phyloP scores from a whole-genome alignment of 1,140 invertebrate species.

The Cecropterus lyciades region DNA sequence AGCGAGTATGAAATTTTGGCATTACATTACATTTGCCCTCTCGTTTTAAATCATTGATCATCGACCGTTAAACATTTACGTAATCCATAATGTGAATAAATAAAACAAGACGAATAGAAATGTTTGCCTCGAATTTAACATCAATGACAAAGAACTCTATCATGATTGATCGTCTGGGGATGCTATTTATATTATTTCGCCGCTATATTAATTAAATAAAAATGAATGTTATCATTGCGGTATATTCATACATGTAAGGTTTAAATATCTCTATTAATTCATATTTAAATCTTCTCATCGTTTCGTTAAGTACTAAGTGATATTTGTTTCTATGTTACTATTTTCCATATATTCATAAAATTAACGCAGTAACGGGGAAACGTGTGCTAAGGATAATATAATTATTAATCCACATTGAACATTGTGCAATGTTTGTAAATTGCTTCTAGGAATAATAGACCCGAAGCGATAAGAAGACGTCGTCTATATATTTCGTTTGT shows the following conservation, averaged over 20 bases:
- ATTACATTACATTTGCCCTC: too few relatives aligned
- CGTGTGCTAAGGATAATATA: not conserved
- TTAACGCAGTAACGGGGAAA: not conserved
- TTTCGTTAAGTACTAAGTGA: not conserved
- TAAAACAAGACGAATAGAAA: too few relatives aligned
- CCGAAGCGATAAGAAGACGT: slow-evolving; percentile 3
- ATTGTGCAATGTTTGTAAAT: not conserved
- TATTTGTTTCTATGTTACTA: too few relatives aligned
- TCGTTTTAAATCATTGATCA: too few relatives aligned
- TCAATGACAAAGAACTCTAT: not conserved
- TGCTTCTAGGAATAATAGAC: not conserved
- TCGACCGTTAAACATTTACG: too few relatives aligned
- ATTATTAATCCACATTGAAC: not conserved
- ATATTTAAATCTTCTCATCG: not conserved
- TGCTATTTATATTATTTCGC: too few relatives aligned
- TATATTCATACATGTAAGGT: not conserved
- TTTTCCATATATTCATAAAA: too few relatives aligned
- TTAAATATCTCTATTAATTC: not conserved
- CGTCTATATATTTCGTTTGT: not conserved
- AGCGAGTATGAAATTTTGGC: too few relatives aligned
- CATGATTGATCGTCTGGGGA: not conserved
- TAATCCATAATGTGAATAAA: too few relatives aligned
- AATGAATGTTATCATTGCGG: too few relatives aligned
- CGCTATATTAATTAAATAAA: too few relatives aligned
- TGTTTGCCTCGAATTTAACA: too few relatives aligned